phyloP scores from a whole-genome alignment of 2,797 vertebrate genomes.

The Xenentodon cancila region DNA sequence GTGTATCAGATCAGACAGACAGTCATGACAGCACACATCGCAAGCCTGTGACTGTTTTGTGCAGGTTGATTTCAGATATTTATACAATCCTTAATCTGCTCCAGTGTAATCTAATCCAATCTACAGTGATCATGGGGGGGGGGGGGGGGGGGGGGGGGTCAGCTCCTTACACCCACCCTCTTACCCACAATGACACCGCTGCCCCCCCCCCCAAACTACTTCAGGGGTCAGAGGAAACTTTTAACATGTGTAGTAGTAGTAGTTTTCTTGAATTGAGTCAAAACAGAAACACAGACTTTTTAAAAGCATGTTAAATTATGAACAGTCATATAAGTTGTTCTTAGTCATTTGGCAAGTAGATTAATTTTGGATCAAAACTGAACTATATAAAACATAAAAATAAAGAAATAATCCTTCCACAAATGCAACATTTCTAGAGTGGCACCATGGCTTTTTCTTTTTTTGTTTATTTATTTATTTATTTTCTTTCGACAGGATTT shows the following conservation, averaged over 20 bases:
- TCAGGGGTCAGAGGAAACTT: slow-evolving; percentile 10
- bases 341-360: not conserved
- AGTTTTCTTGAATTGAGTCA: slow-evolving; percentile 15
- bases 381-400: not conserved
- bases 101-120: slow-evolving; percentile 72
- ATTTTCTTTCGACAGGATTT: slow-evolving; percentile 2
- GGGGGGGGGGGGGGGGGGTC: slow-evolving; percentile 20
- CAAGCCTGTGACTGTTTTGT: slow-evolving; percentile 20
- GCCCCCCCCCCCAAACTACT: slow-evolving; percentile 2
- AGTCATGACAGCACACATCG: not conserved
- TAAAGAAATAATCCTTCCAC: not conserved
- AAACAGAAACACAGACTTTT: slow-evolving; percentile 24
- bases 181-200: not conserved
- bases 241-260: slow-evolving; percentile 39
- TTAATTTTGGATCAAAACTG: not conserved
- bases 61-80: slow-evolving; percentile 66
- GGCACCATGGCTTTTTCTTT: not conserved
- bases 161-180: slow-evolving; percentile 13
- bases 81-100: slow-evolving; percentile 72
- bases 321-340: not conserved
- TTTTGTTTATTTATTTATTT: slow-evolving; percentile 49
- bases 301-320: not conserved
- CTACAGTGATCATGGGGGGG: slow-evolving; percentile 44
- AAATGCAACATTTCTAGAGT: not conserved
- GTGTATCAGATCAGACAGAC: slow-evolving; percentile 5